Evolutionary conservation across 2,888 invertebrate species (phyloP), one percentile per base, ranked within the genome.

Genomic region (Pachycephus smyrnensis): DNA sequence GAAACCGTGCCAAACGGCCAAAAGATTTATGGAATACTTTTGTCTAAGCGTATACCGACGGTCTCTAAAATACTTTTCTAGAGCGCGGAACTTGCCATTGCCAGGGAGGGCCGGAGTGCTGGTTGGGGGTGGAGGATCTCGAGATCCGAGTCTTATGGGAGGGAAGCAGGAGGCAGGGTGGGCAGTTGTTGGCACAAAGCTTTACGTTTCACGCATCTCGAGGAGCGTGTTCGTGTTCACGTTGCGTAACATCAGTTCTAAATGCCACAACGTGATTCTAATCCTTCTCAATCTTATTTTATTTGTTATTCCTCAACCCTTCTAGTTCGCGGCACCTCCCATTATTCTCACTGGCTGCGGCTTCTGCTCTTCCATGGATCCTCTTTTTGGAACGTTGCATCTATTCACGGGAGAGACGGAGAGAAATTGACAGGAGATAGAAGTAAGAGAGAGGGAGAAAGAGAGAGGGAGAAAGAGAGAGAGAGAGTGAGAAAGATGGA

Each of bases 21-120:
- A 77, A 75, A 83, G 84, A 84, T 86, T 86, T 86, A 83, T 86
- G 80, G 78, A 81, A 83, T 82, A 80, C 80, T 84, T 85, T 86
- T 83, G 84, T 84, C 82, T 81, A 31, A n/a, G 73, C 31, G 6
- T 15, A 69, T 40, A 40, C n/a, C n/a, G 71, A 71, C 71, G 31
- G 71, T 35, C 32, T 73, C 23, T 32, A 73, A 36, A 36, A 73
- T 73, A 35, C 73, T 35, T 73, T 73, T 73, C 73, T 15, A 35
- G 73, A 73, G 12, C 73, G 73, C 15, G 35, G 4, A 40, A 40
- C 40, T 40, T 40, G 40, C 40, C 40, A 40, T 40, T 40, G 40
- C 40, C 40, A 15, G 40, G 40, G 40, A 6, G 15, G 15, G 40
- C 40, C 40, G 15, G 15, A 4, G 40, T 15, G 40, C 40, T 40